A percentile compares a stretch with the other conserved stretches of the same genome.
These are phyloP conservation scores for Tipula unca DNA, from an alignment of 2,888 invertebrate genomes.

Conservation along the genomic window DNA sequence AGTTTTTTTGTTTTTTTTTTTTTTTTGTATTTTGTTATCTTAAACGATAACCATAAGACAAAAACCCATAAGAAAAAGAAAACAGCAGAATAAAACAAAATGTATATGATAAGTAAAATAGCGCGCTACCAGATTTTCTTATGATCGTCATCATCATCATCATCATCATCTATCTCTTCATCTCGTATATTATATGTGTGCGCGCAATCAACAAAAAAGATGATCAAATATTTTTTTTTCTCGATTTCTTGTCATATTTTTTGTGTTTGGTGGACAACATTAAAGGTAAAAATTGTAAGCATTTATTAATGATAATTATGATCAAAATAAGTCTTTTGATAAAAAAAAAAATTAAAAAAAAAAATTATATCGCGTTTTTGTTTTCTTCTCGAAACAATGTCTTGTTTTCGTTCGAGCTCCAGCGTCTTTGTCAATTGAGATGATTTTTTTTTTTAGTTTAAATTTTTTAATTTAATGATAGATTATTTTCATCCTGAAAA, in stretches of 20 bases:
- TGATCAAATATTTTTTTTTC: neutral
- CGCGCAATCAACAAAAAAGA: neutral
- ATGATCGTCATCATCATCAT: slow-evolving; percentile 1
- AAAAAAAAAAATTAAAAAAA: neutral
- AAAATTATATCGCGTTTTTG: neutral
- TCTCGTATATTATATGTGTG: neutral
- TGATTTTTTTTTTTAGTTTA: neutral
- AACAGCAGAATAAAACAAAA: neutral
- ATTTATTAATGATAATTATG: slow-evolving; percentile 19
- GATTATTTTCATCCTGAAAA: slow-evolving; percentile 14
- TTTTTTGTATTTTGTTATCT: neutral
- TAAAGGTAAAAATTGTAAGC: slow-evolving; percentile 19
- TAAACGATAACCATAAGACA: slow-evolving; percentile 9
- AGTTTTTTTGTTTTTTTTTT: neutral
- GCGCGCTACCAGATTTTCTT: slow-evolving; percentile 17
- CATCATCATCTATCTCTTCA: neutral
- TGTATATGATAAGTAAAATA: neutral
- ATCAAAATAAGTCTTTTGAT: slow-evolving; percentile 15
- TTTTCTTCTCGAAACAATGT: slow-evolving; percentile 1
- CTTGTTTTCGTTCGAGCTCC: neutral
- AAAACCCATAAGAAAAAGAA: neutral
- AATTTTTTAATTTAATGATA: slow-evolving; percentile 10
- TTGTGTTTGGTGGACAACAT: neutral
- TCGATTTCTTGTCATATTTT: neutral
- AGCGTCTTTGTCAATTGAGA: slow-evolving; percentile 8